Evolutionary conservation across 2,888 invertebrate species (phyloP), one percentile per base, ranked within the genome.

Genomic region (Sericinus montela): DNA sequence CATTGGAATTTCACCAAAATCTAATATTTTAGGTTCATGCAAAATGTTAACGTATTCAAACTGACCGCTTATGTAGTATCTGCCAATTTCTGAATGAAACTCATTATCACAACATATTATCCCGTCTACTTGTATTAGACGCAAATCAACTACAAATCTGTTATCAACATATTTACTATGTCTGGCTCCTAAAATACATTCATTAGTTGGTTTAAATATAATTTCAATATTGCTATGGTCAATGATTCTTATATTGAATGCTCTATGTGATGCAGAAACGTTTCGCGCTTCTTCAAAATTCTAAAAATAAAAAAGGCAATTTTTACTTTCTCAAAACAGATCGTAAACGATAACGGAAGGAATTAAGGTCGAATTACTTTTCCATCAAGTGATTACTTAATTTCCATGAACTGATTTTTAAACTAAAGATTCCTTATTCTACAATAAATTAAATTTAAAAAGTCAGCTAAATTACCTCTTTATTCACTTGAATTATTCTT

Each of bases 61-160:
- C 63, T 90, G 82, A 0, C 91, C 92, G 59, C 91, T 86, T 14
- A 92, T 72, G 52, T 91, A 91, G 48, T 91, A 81, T 45, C 90
- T 76, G 1, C 90, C 84, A 35, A 83, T 72, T 76, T 89, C 89
- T 13, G 81, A 72, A 59, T 88, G 86, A 23, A 60, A 55, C 57
- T 86, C 86, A 53, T 74, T 63, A 46, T 70, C 56, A 54, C 87
- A 87, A 57, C 85, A 87, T n/a, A 68, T 67, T 40, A 54, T 56
- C 30, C 75, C 81, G 51, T 83, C 73, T 1, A 78, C 71, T 63
- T 75, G 72, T 55, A 87, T 82, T 38, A 88, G 62, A 10, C 83
- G 76, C 32, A 88, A 63, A 52, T 84, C 83, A 53, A 80, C 77
- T 19, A 88, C 75, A 63, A 88, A 85, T 70, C 74, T 73, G 45